These are phyloP conservation scores for Cavia aperea DNA, from an alignment of 2,113 vertebrate genomes.

Conservation along the genomic window DNA sequence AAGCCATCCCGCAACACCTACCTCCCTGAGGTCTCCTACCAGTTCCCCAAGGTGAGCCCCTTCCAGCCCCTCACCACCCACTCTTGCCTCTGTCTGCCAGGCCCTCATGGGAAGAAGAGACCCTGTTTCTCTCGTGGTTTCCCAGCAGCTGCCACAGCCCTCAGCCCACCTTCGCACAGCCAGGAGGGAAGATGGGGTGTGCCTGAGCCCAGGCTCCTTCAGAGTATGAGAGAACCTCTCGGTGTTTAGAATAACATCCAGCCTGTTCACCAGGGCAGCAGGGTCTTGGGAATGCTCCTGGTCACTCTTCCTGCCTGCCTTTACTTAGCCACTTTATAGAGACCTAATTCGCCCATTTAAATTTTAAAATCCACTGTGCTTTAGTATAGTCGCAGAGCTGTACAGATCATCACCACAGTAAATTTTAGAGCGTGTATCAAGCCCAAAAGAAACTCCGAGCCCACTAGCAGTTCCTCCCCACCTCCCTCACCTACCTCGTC, in stretches of 20 bases:
- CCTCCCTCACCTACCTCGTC: too few species aligned
- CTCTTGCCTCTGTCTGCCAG: not conserved
- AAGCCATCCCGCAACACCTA: slow-evolving; percentile 95
- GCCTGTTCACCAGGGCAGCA: not conserved
- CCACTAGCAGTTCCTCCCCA: not conserved
- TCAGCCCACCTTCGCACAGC: too few species aligned
- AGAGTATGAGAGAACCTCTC: not conserved
- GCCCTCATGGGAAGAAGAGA: not conserved
- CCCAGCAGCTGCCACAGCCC: not conserved
- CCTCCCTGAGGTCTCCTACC: slow-evolving; percentile 94
- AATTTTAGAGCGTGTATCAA: not conserved
- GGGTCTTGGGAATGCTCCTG: not conserved
- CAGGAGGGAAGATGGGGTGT: not conserved
- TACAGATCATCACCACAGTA: not conserved
- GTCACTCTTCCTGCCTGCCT: not conserved
- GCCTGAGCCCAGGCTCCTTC: not conserved
- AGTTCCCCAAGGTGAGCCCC: slow-evolving; percentile 94
- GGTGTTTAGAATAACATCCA: not conserved
- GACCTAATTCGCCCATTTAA: not conserved
- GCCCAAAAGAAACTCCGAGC: not conserved
- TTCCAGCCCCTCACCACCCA: not conserved
- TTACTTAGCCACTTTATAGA: not conserved
- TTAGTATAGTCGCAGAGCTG: not conserved
- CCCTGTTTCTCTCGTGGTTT: not conserved
- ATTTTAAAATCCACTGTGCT: not conserved